Evolutionary conservation across 2,888 invertebrate species (phyloP).

Genomic region (Acanthosepion pharaonis): DNA sequence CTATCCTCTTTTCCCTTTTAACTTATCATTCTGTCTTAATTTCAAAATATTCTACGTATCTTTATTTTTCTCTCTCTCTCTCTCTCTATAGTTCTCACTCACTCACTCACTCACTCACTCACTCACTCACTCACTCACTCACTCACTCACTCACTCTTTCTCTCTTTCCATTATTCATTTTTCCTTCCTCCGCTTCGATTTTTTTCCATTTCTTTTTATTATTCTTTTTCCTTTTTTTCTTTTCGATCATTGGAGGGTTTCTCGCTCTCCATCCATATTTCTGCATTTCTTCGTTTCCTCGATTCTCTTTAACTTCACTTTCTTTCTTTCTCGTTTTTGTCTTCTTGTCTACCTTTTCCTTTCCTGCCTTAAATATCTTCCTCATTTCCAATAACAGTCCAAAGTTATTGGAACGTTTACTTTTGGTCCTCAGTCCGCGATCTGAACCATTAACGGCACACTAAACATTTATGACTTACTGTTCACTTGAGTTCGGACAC

Average conservation of each 20-base stretch:
- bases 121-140: not conserved
- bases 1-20: no score
- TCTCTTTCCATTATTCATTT: not conserved
- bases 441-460: not conserved
- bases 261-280: not conserved
- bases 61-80: not conserved
- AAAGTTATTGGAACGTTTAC: not conserved
- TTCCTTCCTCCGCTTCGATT: not conserved
- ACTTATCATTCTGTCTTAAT: no score
- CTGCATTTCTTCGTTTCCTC: not conserved
- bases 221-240: not conserved
- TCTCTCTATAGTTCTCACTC: no score
- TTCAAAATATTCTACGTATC: not conserved
- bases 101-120: not conserved
- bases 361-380: not conserved
- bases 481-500: not conserved
- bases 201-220: not conserved
- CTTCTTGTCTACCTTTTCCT: not conserved
- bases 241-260: no score
- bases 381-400: not conserved
- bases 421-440: not conserved
- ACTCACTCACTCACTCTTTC: not conserved
- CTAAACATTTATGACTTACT: constrained; percentile 11
- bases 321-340: not conserved
- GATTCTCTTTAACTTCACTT: not conserved